phyloP scores from a whole-genome alignment of 2,113 vertebrate genomes.

The Mionectes macconnelli region DNA sequence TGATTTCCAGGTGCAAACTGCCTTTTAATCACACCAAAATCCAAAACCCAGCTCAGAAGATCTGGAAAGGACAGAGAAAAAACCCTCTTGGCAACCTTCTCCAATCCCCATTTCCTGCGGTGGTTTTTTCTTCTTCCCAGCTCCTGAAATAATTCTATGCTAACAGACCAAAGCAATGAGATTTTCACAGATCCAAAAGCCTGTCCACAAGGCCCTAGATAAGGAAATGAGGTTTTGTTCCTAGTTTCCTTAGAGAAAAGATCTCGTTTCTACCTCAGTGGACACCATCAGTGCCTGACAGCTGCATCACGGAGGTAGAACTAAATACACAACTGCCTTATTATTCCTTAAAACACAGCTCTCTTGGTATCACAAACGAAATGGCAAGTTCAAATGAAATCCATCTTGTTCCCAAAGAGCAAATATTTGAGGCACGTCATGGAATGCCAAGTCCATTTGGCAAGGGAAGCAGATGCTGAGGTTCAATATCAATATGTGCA shows the following conservation, averaged over 20 bases:
- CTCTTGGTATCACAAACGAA: not conserved
- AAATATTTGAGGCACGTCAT: constrained; percentile 37
- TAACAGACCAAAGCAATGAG: not conserved
- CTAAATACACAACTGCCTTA: not conserved
- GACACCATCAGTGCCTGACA: not conserved
- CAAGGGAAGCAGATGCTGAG: not conserved
- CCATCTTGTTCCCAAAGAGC: not conserved
- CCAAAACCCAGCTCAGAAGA: not conserved
- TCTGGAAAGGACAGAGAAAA: not conserved
- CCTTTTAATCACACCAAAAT: not conserved
- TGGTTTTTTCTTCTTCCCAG: not conserved
- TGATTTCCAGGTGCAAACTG: not conserved
- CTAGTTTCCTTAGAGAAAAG: not conserved
- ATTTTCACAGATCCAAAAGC: not conserved
- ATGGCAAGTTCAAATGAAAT: not conserved
- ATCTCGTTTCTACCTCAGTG: not conserved
- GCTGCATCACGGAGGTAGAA: not conserved
- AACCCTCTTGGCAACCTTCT: not conserved
- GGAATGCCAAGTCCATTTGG: not conserved
- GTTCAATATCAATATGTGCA: not conserved
- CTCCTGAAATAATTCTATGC: not conserved
- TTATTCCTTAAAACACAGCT: not conserved
- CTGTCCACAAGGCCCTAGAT: not conserved
- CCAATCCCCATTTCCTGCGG: not conserved
- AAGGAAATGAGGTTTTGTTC: fast-evolving